Evolutionary conservation across 2,113 vertebrate genomes (phyloP), one percentile per base, ranked within the genome.

Genomic region (Pangasianodon gigas): DNA sequence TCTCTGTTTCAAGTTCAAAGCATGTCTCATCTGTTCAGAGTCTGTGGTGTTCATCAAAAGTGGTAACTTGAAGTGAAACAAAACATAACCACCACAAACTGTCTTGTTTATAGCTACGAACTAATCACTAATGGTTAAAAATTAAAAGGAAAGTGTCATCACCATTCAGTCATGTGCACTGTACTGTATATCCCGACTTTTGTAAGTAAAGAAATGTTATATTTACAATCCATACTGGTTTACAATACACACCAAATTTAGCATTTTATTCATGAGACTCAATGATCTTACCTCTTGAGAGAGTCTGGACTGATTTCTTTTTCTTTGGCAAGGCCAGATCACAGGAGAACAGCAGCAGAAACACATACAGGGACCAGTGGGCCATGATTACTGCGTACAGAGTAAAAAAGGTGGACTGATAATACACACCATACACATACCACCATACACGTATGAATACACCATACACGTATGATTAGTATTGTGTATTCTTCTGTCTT

Each of bases 261-360:
- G 7, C 9, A 41, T 80, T 79, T 46, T 79, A n/a, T 79, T 65
- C 37, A 2, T 1, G 3, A 32, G 16, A 37, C 56, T 79, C 19
- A 5, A 8, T 85, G 14, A 16, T 67, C 11, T 4, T 87, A 95
- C 96, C 96, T 95, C 93, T 94, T 29, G 95, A 87, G 3, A 94
- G 77, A 32, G 87, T 69, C 48, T 88, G 48, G 44, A 71, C 56
- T 6, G 46, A 29, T 88, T 67, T 2, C 65, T 90, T 92, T 88
- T 77, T 91, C 88, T 52, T 92, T 37, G 91, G 60, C 14, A 89
- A 62, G 26, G 85, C 86, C 0, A 91, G 93, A 88, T 88, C 46
- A 51, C 90, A 90, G 81, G 92, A 94, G 62, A 91, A 10, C 10
- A 92, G 56, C 7, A 94, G 46, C n/a, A 95, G 13, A 60, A 95